Percentiles rank a stretch among this genome's conserved stretches.
Conservation (phyloP, 2,113 vertebrate genomes). For the Amblyopsis rosae region DNA sequence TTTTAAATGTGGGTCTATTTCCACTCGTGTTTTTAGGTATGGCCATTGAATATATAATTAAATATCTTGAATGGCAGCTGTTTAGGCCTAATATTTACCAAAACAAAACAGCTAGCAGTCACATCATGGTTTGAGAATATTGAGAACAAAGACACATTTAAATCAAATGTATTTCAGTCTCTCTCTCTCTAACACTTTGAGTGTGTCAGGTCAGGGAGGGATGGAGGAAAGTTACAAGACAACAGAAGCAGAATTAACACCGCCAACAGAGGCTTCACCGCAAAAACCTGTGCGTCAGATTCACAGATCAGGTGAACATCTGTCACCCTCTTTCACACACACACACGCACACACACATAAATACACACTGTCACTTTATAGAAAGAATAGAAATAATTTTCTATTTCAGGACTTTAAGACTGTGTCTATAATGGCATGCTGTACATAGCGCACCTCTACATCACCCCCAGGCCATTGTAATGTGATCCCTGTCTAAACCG, state of each 20-base stretch:
- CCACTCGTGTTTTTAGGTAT: constrained; percentile 10
- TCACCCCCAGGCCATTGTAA: constrained; percentile 52
- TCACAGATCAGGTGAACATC: constrained; percentile 63
- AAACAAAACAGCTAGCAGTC: not conserved
- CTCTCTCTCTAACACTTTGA: not conserved
- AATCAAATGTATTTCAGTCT: not conserved
- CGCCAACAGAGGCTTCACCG: constrained; percentile 59
- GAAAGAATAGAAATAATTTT: constrained; percentile 4
- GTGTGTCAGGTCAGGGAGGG: constrained; percentile 23
- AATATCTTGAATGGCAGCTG: not conserved
- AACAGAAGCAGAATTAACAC: constrained; percentile 76
- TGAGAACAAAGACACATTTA: not conserved
- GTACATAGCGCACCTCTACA: constrained; percentile 33
- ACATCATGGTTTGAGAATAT: not conserved
- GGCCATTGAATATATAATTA: not conserved
- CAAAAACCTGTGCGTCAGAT: constrained; percentile 64
- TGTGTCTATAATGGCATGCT: constrained; percentile 34
- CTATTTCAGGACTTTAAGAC: constrained; percentile 39
- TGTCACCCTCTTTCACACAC: constrained; percentile 2
- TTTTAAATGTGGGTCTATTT: constrained; percentile 20
- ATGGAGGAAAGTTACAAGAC: constrained; percentile 82
- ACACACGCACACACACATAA: constrained; percentile 12
- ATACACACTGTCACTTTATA: constrained; percentile 15
- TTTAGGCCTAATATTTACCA: no score
- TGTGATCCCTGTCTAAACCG: constrained; percentile 48